A percentile compares a stretch with the other conserved stretches of the same genome.
These are phyloP conservation scores for Sciurus carolinensis DNA, from an alignment of 2,797 vertebrate genomes.

Conservation along the genomic window DNA sequence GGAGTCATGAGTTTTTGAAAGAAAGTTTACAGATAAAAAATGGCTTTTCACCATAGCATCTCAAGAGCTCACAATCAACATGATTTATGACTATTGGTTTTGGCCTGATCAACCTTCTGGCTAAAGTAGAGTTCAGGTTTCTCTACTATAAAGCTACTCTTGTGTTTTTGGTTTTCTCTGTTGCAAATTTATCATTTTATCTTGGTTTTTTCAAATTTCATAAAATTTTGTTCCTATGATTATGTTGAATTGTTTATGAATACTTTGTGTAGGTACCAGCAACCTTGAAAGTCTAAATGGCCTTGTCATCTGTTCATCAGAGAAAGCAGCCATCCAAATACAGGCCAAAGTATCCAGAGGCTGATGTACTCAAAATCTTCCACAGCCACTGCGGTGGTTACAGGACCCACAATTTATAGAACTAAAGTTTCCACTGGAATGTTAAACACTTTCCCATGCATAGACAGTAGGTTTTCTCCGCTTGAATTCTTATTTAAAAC, in stretches of 20 bases:
- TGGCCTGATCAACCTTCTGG: background rate
- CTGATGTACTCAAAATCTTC: background rate
- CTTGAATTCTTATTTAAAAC: background rate
- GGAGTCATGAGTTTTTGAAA: background rate
- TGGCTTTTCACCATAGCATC: background rate
- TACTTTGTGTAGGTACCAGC: background rate
- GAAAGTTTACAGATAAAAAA: background rate
- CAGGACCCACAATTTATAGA: too few relatives aligned
- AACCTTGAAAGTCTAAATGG: background rate
- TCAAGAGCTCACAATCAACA: background rate
- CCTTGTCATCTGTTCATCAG: background rate
- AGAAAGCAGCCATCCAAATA: rapidly evolving
- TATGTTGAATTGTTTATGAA: background rate
- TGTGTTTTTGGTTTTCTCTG: background rate
- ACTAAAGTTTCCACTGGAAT: background rate
- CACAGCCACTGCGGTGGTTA: rapidly evolving
- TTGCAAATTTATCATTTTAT: background rate
- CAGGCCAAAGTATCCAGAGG: rapidly evolving
- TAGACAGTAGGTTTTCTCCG: background rate
- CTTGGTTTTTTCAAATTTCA: background rate
- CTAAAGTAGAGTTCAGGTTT: background rate
- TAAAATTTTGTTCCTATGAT: background rate
- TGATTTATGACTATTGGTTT: background rate
- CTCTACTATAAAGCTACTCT: background rate
- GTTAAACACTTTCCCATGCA: rapidly evolving